A percentile compares a stretch with the other conserved stretches of the same genome.
phyloP scores from a whole-genome alignment of 2,888 invertebrate genomes.

The Drosophila algonquin region DNA sequence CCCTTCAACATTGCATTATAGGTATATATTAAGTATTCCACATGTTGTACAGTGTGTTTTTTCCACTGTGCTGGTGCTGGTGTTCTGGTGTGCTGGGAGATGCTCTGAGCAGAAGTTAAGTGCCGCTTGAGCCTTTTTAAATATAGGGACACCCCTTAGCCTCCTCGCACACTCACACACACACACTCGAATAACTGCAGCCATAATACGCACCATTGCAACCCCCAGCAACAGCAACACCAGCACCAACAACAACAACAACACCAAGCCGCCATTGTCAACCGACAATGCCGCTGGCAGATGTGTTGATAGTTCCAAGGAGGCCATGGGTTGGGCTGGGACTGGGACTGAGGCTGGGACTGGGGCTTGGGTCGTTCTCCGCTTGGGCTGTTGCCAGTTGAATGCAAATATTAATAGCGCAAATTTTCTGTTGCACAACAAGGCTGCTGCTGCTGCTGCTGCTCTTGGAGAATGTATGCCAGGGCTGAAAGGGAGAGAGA shows the following conservation, averaged over 20 bases:
- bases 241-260: neutral
- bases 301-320: constrained; percentile 54
- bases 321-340: neutral
- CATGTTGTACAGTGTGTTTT: neutral
- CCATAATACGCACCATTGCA: constrained; percentile 62
- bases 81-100: constrained; percentile 35
- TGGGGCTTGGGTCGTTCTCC: constrained; percentile 1
- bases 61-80: constrained; percentile 32
- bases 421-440: constrained; percentile 66
- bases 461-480: constrained; percentile 27
- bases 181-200: constrained; percentile 18
- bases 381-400: constrained; percentile 51
- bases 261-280: constrained; percentile 59
- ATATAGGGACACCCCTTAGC: constrained; percentile 51
- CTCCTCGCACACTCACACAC: constrained; percentile 19
- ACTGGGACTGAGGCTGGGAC: neutral
- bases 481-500: constrained; percentile 19
- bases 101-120: constrained; percentile 66
- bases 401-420: constrained; percentile 77
- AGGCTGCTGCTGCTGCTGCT: constrained; percentile 25
- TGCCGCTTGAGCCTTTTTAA: constrained; percentile 75
- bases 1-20: constrained; percentile 76
- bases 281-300: constrained; percentile 60
- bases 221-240: constrained; percentile 17
- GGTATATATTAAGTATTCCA: neutral